A percentile compares a stretch with the other conserved stretches of the same genome.
These are phyloP conservation scores for Circaetus gallicus DNA, from an alignment of 2,113 vertebrate genomes.

Conservation along the genomic window DNA sequence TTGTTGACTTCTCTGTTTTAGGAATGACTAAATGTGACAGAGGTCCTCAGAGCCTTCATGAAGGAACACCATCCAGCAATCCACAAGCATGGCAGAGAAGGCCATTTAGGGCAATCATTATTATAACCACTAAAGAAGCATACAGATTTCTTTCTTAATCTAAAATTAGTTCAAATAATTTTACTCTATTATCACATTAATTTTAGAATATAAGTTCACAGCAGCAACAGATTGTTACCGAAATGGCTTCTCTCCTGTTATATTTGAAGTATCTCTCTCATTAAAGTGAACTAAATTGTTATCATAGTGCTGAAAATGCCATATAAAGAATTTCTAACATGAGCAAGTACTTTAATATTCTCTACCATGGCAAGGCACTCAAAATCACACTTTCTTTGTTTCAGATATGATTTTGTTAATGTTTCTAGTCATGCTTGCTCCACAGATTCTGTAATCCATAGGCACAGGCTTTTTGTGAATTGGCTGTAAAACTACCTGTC, in stretches of 20 bases:
- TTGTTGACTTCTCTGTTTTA: background rate
- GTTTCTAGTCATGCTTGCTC: background rate
- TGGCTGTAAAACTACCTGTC: background rate
- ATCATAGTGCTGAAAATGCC: background rate
- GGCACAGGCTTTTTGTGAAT: background rate
- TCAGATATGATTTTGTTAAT: background rate
- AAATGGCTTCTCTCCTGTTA: background rate
- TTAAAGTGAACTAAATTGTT: background rate
- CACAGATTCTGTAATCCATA: background rate
- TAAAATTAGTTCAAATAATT: background rate
- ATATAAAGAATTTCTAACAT: background rate
- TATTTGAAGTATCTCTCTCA: background rate
- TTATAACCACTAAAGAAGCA: background rate
- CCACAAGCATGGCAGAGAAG: background rate
- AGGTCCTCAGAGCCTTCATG: background rate
- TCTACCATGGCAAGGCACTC: background rate
- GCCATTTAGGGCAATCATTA: background rate
- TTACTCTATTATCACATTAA: background rate
- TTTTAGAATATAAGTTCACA: background rate
- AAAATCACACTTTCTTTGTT: background rate
- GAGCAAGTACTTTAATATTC: background rate
- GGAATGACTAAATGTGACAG: background rate
- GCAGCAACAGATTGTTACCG: background rate
- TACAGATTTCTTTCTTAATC: background rate
- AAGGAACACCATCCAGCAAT: background rate